Conservation (phyloP, 1,140 invertebrate genomes). For the Ladona fulva region DNA sequence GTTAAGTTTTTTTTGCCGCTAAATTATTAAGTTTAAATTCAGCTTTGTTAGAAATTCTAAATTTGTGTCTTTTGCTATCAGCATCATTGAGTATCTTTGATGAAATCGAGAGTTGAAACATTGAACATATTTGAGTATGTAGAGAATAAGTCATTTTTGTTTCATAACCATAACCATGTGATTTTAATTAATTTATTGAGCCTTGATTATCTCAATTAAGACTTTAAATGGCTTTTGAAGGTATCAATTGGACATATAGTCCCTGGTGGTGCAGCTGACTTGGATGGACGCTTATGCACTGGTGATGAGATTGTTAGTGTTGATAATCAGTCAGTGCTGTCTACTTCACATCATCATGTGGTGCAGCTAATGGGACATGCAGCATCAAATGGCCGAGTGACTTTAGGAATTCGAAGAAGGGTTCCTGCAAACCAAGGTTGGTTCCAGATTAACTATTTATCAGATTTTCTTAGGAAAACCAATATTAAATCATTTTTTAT, state of each 20-base stretch:
- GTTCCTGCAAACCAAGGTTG: conserved; percentile 33
- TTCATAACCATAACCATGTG: background rate
- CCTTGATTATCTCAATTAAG: no score
- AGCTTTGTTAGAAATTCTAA: no score
- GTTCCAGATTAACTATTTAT: background rate
- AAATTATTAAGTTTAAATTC: no score
- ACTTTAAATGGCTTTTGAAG: conserved; percentile 33
- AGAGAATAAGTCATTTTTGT: no score
- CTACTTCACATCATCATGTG: conserved; percentile 80
- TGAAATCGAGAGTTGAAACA: no score
- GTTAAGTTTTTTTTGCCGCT: no score
- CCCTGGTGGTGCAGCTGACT: conserved; percentile 79
- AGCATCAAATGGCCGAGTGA: conserved; percentile 66
- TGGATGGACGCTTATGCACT: conserved; percentile 73
- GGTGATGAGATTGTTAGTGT: conserved; percentile 88
- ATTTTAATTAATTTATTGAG: no score
- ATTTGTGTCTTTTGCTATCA: no score
- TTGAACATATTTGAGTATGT: no score
- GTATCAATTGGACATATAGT: conserved; percentile 93
- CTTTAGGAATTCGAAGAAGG: conserved; percentile 55
- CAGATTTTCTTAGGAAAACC: no score
- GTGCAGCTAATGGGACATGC: conserved; percentile 83
- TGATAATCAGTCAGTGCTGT: conserved; percentile 70
- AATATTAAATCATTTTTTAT: no score
- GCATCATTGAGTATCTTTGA: no score